Base-by-base conservation (phyloP, 2,113 vertebrate genomes). In the Scartelaos histophorus region DNA sequence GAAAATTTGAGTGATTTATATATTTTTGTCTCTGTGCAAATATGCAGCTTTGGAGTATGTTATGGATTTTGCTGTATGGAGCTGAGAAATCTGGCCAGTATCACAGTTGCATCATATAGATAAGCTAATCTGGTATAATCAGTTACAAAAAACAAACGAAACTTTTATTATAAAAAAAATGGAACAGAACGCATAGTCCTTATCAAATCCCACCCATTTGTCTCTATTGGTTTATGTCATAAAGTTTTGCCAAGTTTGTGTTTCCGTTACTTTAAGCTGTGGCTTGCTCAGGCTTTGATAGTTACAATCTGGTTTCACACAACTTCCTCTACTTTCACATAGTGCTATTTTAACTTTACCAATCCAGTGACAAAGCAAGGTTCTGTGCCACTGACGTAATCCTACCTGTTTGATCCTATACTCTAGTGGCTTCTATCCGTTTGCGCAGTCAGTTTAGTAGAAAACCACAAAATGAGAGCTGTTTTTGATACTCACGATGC, bases 401-500 rank as follows among this genome's bases (percentile, higher is more conserved):
- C 29, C 25, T 13, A 13, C 58, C 75, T 56, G 25, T 34, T 80
- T 73, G 53, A 56, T 45, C 76, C 69, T 62, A 15, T 4, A 29
- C 76, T 34, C 57, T 75, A 51, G 22, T 51, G 38, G 7, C 15
- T 43, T 69, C 72, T 68, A 35, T 6, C 13, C 58, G 2, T 61
- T 1, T 56, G 60, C 78, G 51, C 25, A 73, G 56, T 16, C 7
- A 56, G 60, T 76, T 80, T 71, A 74, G 77, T 73, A 43, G 66
- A 1, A 51, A 72, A 87, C 87, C 87, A 76, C 87, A 86, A 43
- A 43, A 43, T 56, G 71, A 84, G 81, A 76, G 80, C 73, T 74
- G 80, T 67, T 79, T 78, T 69, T 70, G 70, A 83, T 82, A 77
- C 74, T 70, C 72, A 67, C 60, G 29, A 75, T 79, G 71, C 81